Base-by-base conservation (phyloP, 2,797 vertebrate species). In the Podargus strigoides region DNA sequence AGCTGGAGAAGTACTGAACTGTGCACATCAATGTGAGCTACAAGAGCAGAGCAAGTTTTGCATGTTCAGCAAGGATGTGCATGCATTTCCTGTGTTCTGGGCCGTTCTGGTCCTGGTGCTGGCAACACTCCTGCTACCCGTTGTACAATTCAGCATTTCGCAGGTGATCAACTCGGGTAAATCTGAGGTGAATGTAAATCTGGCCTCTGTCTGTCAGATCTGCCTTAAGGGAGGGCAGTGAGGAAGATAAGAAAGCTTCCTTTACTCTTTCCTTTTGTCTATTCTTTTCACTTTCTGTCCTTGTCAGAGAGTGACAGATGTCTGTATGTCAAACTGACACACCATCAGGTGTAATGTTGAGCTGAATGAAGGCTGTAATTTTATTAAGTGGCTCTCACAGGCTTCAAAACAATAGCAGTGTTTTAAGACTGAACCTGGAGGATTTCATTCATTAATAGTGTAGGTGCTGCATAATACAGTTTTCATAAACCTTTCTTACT, bases 331-430 rank as follows among this genome's bases (percentile, higher is more conserved):
- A 77, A 75, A 59, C 28, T 74, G 70, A 72, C 56, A 74, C 47
- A 36, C 6, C 15, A 6, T 14, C 60, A 53, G 47, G 39, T 58
- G 74, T 24, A 74, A 90, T 77, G 68, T 55, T 39, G 47, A 92
- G 47, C 58, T 83, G 82, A 93, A 62, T 20, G 58, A 85, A 89
- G 60, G 62, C 76, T 94, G 70, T 62, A 72, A 63, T 93, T 95
- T 80, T 49, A 87, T 89, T 66, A 62, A 90, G 30, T 74, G 18
- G 22, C 41, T 95, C 34, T 89, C 88, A 68, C 58, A 93, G 64
- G 32, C 90, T 95, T 81, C 0, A 2, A 89, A 95, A 92, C 77
- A 92, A 10, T 1, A 28, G 14, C 42, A 63, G 26, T 10, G 27
- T 79, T 77, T 85, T 87, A 64, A 87, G 89, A 87, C 58, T 23